Base-by-base conservation (phyloP, 2,797 vertebrate genomes). In the Notolabrus celidotus region DNA sequence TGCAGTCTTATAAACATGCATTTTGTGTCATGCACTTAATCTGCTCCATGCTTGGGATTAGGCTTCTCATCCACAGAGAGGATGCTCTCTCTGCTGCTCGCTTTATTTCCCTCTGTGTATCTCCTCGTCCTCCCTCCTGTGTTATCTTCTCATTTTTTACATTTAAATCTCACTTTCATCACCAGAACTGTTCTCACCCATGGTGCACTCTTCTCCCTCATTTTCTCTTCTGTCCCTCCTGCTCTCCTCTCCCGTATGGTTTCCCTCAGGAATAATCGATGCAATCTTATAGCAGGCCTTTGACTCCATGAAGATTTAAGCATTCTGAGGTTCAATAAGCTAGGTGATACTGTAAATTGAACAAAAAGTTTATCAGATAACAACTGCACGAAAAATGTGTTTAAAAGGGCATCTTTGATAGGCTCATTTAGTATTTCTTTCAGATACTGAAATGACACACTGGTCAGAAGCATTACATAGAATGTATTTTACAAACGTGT, bases 21-120 rank as follows among this genome's bases (percentile, higher is more conserved):
- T 86, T 88, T 79, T 79, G 82, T 78, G 84, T 77, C 54, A 76
- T 83, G 71, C 53, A 75, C 79, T 68, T 85, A 84, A 86, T 92
- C 74, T 86, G 64, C 66, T 77, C 60, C 49, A 51, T 83, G 59
- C 85, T 77, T 84, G 67, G 82, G 80, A 88, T 90, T 83, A 86
- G 78, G 42, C 47, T 55, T 71, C 52, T 45, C 7, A 3, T 79
- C 65, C 66, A 66, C 78, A 53, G 60, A 74, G 61, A 75, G 59
- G 46, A 74, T 46, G 57, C 68, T 33, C 41, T 59, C 31, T 62
- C 29, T 29, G 54, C 36, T 36, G 8, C 33, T 55, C 16, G 20
- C 42, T n/a, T 3, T 16, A 33, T 66, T 53, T 57, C 16, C 67
- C 52, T 29, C n/a, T 42, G 20, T 62, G 16, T 31, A 16, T 29